Evolutionary conservation across 1,140 invertebrate species (phyloP).

Genomic region (Colletes latitarsis): DNA sequence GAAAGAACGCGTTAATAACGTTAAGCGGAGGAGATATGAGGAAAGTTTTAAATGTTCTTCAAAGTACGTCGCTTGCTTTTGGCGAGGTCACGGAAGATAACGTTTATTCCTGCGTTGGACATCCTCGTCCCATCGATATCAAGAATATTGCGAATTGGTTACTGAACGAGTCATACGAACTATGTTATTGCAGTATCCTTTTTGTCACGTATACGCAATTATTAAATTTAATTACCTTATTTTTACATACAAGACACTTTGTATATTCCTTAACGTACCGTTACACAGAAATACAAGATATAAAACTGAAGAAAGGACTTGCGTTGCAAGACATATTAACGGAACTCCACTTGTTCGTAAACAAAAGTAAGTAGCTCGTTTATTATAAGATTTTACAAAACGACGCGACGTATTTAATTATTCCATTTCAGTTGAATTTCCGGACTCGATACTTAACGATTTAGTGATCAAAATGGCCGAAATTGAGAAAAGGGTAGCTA

Average conservation of each 20-base stretch:
- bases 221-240: conserved; percentile 26
- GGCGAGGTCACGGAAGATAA: conserved; percentile 93
- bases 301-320: conserved; percentile 93
- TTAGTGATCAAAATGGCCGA: conserved; percentile 91
- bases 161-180: conserved; percentile 91
- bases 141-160: conserved; percentile 94
- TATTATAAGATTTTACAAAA: not conserved
- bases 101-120: conserved; percentile 98
- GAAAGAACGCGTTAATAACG: conserved; percentile 93
- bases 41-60: conserved; percentile 96
- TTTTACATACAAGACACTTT: not conserved
- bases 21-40: conserved; percentile 99
- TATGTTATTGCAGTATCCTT: conserved; percentile 92
- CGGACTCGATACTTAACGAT: conserved; percentile 86
- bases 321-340: conserved; percentile 95
- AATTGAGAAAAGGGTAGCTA: conserved; percentile 89
- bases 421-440: conserved; percentile 89
- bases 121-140: conserved; percentile 95
- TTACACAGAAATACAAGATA: conserved; percentile 88
- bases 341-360: conserved; percentile 92
- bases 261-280: conserved; percentile 62
- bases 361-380: conserved; percentile 88
- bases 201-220: conserved; percentile 52
- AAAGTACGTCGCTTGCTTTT: conserved; percentile 94
- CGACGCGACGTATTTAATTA: conserved; percentile 28